Evolutionary conservation across 2,888 invertebrate species (phyloP), one percentile per base, ranked within the genome.

Genomic region (Dendrolimus houi): DNA sequence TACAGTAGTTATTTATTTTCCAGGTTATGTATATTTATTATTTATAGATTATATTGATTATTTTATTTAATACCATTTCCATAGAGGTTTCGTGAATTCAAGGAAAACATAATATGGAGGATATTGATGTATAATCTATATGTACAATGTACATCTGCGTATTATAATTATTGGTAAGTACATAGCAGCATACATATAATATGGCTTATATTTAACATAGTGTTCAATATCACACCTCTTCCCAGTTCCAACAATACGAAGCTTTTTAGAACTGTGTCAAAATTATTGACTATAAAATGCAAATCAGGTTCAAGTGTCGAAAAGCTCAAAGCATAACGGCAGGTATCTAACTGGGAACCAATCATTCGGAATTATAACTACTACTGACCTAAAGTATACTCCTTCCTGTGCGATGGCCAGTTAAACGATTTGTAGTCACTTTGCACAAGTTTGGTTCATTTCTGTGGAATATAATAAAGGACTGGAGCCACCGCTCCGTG

Each of bases 401-500:
- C 47, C 12, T 47, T 47, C 47, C 47, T 47, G 12, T 2, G 47
- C 9, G 47, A 47, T 47, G 47, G 69, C 67, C 69, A 63, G 65
- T 62, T 61, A 68, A 66, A 68, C 58, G 69, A 70, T 74, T 73
- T 66, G 69, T 69, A 74, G 78, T 83, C 85, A 87, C 87, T 87
- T 81, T 73, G 76, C 79, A 81, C 83, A 77, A 72, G 78, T 81
- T 85, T 79, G 77, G 83, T 78, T 81, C 89, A 89, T 89, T 84
- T 88, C 89, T 86, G 79, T 79, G 74, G 79, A 79, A 83, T 83
- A 81, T 79, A 74, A 76, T 81, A 77, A 82, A 76, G 76, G 77
- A 82, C 77, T 82, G 81, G 79, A 80, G 77, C 68, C 74, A 77
- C 72, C 63, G 74, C 68, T 77, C 77, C 65, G 74, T 69, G 75